Evolutionary conservation across 1,140 invertebrate genomes (phyloP).

Genomic region (Cardiocondyla obscurior): DNA sequence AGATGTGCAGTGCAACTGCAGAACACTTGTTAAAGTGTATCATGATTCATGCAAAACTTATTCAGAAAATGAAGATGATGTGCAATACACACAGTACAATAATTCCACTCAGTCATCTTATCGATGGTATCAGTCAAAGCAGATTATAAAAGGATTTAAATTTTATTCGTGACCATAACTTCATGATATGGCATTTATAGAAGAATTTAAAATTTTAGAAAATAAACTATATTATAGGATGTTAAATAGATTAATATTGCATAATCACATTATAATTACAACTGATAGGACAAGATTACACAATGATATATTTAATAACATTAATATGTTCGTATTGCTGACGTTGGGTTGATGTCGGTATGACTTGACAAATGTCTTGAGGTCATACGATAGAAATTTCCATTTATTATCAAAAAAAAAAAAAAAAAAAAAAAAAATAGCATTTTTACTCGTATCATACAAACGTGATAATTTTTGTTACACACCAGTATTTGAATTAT

Average conservation of each 20-base stretch:
- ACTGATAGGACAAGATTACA: neutral
- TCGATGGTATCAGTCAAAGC: constrained; percentile 80
- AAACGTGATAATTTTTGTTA: constrained; percentile 20
- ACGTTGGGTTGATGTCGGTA: neutral
- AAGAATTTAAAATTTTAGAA: constrained; percentile 1
- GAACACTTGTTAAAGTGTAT: constrained; percentile 73
- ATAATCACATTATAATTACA: constrained; percentile 31
- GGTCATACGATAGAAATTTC: constrained; percentile 42
- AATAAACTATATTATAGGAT: constrained; percentile 1
- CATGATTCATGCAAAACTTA: constrained; percentile 68
- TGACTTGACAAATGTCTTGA: neutral
- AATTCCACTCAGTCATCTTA: constrained; percentile 64
- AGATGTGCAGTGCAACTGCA: constrained; percentile 72
- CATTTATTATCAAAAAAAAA: constrained; percentile 7
- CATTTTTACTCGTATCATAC: constrained; percentile 31
- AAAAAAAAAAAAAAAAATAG: neutral
- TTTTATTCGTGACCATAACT: constrained; percentile 73
- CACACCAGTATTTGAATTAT: neutral
- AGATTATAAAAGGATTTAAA: constrained; percentile 81
- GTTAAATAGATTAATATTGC: neutral
- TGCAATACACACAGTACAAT: constrained; percentile 39
- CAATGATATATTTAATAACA: neutral
- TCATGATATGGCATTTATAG: constrained; percentile 7
- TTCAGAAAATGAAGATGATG: neutral
- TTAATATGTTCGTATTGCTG: neutral